Evolutionary conservation across 2,113 vertebrate genomes (phyloP).

Genomic region (Ranitomeya variabilis): DNA sequence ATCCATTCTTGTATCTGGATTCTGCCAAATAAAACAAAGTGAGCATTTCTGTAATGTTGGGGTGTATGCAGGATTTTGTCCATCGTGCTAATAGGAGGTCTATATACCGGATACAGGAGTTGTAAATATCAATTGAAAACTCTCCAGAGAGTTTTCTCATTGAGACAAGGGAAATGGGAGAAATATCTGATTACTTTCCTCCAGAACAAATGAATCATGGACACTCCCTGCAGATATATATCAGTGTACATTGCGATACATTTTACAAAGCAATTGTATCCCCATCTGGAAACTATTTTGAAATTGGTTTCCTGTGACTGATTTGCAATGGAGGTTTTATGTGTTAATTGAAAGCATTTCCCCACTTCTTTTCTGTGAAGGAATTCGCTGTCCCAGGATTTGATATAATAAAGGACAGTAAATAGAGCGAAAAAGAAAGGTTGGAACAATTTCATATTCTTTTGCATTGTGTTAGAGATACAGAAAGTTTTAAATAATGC

Average conservation of each 20-base stretch:
- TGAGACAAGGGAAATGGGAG: background rate
- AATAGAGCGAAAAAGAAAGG: background rate
- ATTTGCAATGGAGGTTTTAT: slow-evolving; percentile 4
- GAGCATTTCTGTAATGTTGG: no score
- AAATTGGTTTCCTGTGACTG: slow-evolving; percentile 15
- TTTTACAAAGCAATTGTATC: background rate
- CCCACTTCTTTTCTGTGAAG: background rate
- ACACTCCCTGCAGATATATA: background rate
- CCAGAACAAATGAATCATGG: background rate
- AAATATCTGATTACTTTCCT: background rate
- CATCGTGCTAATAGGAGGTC: background rate
- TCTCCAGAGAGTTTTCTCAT: background rate
- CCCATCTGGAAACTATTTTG: slow-evolving; percentile 18
- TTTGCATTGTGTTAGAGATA: background rate
- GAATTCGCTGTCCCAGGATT: background rate
- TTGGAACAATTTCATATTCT: background rate
- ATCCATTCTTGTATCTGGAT: no score
- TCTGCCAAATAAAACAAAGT: no score
- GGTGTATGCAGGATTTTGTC: background rate
- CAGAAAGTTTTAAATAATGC: background rate
- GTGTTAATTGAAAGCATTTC: slow-evolving; percentile 24
- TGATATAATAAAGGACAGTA: background rate
- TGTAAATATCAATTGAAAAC: background rate
- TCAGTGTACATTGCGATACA: background rate
- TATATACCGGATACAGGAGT: background rate